Percentiles rank a stretch among this genome's conserved stretches.
Evolutionary conservation across 2,797 vertebrate species (phyloP).

Genomic region (Lacerta viridis): DNA sequence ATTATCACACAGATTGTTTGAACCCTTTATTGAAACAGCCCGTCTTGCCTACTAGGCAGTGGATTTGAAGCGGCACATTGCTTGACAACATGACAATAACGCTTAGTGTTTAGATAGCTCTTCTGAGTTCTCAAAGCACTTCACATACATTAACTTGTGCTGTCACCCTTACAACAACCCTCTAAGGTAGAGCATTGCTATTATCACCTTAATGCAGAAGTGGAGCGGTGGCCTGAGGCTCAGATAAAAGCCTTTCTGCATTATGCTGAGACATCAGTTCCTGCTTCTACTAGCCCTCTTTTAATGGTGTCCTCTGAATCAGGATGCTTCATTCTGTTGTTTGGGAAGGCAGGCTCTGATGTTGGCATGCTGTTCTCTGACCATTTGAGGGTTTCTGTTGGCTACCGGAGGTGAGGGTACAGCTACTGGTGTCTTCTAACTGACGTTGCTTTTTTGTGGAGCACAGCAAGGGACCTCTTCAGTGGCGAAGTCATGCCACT

Average conservation of each 20-base stretch:
- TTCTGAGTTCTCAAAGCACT: not conserved
- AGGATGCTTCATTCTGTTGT: not conserved
- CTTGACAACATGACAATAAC: not conserved
- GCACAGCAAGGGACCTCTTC: no score
- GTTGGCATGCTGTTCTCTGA: no score
- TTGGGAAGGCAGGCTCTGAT: not conserved
- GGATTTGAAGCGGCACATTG: not conserved
- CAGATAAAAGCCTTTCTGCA: not conserved
- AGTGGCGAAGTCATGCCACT: no score
- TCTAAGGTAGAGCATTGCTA: not conserved
- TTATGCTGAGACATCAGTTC: not conserved
- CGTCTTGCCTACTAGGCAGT: not conserved
- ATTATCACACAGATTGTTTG: not conserved
- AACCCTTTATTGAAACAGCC: not conserved
- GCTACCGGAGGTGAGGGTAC: no score
- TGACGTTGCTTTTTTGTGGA: no score
- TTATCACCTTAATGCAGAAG: not conserved
- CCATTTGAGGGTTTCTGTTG: no score
- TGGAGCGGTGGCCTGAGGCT: not conserved
- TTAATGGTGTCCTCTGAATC: not conserved
- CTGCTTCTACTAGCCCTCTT: not conserved
- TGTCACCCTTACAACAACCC: not conserved
- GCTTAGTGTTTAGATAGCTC: not conserved
- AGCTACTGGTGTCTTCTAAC: no score
- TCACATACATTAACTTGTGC: not conserved